Base-by-base conservation (phyloP, 53 echinoderm and acorn worm species). In the Holothuria leucospilota region DNA sequence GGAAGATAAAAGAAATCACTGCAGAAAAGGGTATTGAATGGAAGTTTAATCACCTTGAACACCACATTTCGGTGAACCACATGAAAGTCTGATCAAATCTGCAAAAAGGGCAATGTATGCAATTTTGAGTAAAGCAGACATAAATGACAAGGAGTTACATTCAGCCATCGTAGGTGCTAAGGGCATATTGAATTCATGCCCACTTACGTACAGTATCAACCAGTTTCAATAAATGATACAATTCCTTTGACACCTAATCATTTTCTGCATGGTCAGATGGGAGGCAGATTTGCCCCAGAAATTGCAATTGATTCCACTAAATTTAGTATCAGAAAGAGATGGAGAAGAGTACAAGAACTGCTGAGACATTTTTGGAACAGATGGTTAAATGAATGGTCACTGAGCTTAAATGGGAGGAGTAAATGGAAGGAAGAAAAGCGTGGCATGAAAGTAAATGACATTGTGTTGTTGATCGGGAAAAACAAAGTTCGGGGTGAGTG, bases 261-360 rank as follows among this genome's bases (percentile, higher is more conserved):
- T 66, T 84, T 84, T 51, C 53, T 84, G 42, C 84, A 84, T 40
- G 84, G 84, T 4, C 84, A 84, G 67, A 84, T 84, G 84, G 67
- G 84, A 28, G 84, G 41, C 0, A 81, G 61, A 27, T 26, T 81
- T 59, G 81, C 81, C 15, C 20, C 81, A 13, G 59, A 81, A 60
- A 65, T 30, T n/a, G 20, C 34, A 2, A 25, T 20, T 25, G 81
- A 81, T 28, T 53, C 81, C 60, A 84, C 84, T 2, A 39, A 39
- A 9, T 26, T 81, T 29, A 20, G 20, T 59, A 26, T 59, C 39
- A 21, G 60, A 25, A 81, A 81, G 58, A 56, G 56, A 81, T 81
- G 81, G 81, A 53, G 81, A 58, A 20, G 81, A 25, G 81, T 81
- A 26, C 81, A 81, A 59, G 81, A 81, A 59, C 61, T 81, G 26